Evolutionary conservation across 1,140 invertebrate genomes (phyloP).

Genomic region (Caerostris extrusa): DNA sequence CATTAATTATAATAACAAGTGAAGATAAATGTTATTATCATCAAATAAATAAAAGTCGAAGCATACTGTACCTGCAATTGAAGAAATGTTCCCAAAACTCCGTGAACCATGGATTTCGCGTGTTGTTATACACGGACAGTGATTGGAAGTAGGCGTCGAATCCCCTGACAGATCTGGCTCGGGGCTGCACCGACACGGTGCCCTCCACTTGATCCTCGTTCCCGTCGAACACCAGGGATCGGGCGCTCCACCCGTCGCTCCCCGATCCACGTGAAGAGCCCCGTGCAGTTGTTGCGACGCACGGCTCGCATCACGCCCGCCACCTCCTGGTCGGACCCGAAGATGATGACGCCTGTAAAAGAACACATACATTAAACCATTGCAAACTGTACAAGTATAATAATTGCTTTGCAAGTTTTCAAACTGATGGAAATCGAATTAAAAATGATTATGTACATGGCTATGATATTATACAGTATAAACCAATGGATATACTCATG

Average conservation of each 20-base stretch:
- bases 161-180: slow-evolving; percentile 91
- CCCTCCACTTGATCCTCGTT: slow-evolving; percentile 88
- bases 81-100: slow-evolving; percentile 98
- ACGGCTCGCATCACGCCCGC: slow-evolving; percentile 96
- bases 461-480: no score
- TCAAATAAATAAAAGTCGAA: no score
- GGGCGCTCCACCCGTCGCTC: slow-evolving; percentile 94
- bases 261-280: slow-evolving; percentile 96
- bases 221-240: slow-evolving; percentile 92
- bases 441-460: no score
- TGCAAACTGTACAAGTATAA: no score
- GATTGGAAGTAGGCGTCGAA: slow-evolving; percentile 94
- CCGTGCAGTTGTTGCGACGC: slow-evolving; percentile 91
- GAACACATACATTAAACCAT: no score
- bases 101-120: slow-evolving; percentile 95
- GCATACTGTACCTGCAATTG: slow-evolving; percentile 81
- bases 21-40: no score
- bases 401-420: no score
- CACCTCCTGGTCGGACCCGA: slow-evolving; percentile 97
- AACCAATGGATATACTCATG: no score
- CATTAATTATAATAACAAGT: no score
- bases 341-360: slow-evolving; percentile 92
- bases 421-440: no score
- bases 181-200: slow-evolving; percentile 94
- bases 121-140: slow-evolving; percentile 92